These are phyloP conservation scores for Nasonia vitripennis DNA, from an alignment of 1,140 invertebrate species.

Conservation along the genomic window DNA sequence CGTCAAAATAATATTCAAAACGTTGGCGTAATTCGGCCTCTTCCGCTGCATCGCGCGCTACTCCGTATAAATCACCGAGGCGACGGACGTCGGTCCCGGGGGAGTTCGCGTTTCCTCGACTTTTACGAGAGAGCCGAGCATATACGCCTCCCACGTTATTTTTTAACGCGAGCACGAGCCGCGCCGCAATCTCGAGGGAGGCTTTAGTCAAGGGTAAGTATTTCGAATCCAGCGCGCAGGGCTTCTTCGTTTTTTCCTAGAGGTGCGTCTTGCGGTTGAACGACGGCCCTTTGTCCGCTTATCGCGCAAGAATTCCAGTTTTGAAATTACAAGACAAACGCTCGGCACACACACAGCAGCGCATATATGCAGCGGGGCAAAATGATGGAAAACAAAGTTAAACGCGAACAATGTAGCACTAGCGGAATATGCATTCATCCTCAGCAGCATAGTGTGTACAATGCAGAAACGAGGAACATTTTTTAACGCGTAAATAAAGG, in stretches of 20 bases:
- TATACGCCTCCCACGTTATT: neutral
- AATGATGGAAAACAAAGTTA: neutral
- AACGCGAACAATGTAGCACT: neutral
- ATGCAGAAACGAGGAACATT: neutral
- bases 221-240: neutral
- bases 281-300: too few relatives aligned
- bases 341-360: neutral
- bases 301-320: neutral
- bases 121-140: neutral
- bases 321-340: neutral
- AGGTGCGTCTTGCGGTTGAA: too few relatives aligned
- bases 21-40: neutral
- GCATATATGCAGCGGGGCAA: neutral
- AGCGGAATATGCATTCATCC: conserved; percentile 19
- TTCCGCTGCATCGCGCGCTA: neutral
- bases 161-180: neutral
- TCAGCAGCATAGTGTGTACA: conserved; percentile 40
- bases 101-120: neutral
- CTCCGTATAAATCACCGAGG: conserved; percentile 6
- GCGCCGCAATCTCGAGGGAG: neutral
- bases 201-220: neutral
- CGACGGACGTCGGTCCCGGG: neutral
- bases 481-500: neutral
- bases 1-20: too few relatives aligned
- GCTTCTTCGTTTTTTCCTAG: neutral